Evolutionary conservation across 2,797 vertebrate genomes (phyloP), one percentile per base, ranked within the genome.

Genomic region (Pseudomugil gertrudae): DNA sequence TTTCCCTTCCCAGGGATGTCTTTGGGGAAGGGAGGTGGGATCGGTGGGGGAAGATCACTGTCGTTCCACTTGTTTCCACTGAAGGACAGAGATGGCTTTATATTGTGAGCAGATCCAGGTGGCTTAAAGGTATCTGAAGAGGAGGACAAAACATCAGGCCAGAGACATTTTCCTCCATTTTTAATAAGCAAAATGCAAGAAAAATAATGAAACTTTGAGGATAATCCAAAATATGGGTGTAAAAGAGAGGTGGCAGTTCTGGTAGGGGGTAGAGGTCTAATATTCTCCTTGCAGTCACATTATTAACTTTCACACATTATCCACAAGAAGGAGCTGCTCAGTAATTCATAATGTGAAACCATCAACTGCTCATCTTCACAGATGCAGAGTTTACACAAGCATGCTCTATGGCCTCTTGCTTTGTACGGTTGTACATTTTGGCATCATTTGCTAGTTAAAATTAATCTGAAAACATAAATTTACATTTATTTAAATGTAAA

Each of bases 101-200:
- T 29, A 53, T 80, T 93, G 0, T 72, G 66, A 3, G 57, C 36
- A 1, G 73, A 24, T 51, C 88, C 93, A 0, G 89, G 40, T 0
- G 86, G 72, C 33, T 60, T 78, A 13, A 89, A 86, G 17, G 64
- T 6, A 1, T 95, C 96, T 96, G 77, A 4, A 74, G 69, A 23
- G 62, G 55, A 1, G 47, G 43, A 43, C 47, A 26, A 40, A 36
- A 58, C 27, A 51, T 36, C n/a, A 27, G 21, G 3, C 15, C 38
- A 40, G 17, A 40, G 6, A 6, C 7, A 19, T 40, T 19, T 40
- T 15, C 38, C 4, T 19, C 38, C 15, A 19, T 1, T 19, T 40
- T 5, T 40, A 2, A 40, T 40, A 7, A 2, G 14, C 15, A 40
- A 40, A 40, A 40, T 17, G 36, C 2, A 2, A 40, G 38, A 40